Conservation (phyloP, 1,140 invertebrate genomes). For the Drosophila melanica region DNA sequence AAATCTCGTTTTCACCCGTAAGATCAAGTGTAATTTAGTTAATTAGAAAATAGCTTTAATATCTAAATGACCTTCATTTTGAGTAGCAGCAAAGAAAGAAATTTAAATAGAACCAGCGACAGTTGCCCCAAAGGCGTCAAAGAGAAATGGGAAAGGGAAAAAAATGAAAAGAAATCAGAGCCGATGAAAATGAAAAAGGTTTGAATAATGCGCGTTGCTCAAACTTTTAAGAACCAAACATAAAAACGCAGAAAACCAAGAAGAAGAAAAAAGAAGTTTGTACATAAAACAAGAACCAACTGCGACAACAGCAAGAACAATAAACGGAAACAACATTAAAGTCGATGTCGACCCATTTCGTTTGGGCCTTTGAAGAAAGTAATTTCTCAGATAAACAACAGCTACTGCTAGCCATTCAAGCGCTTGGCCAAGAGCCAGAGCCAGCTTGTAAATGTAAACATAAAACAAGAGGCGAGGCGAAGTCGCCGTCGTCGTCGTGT, state of each 20-base stretch:
- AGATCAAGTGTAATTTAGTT: neutral
- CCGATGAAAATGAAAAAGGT: slow-evolving; percentile 77
- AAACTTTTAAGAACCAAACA: slow-evolving; percentile 67
- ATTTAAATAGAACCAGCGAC: slow-evolving; percentile 25
- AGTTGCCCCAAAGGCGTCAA: slow-evolving; percentile 40
- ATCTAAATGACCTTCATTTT: slow-evolving; percentile 2
- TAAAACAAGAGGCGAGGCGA: slow-evolving; percentile 22
- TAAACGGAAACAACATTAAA: slow-evolving; percentile 44
- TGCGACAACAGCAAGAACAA: slow-evolving; percentile 35
- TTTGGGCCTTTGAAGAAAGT: slow-evolving; percentile 67
- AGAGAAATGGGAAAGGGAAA: slow-evolving; percentile 45
- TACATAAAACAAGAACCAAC: slow-evolving; percentile 24
- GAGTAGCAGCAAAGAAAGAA: slow-evolving; percentile 1
- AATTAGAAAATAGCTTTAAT: neutral
- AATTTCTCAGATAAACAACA: slow-evolving; percentile 59
- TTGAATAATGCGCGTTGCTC: slow-evolving; percentile 41
- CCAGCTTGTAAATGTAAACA: slow-evolving; percentile 30
- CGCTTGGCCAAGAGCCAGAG: slow-evolving; percentile 20
- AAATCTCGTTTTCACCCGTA: neutral
- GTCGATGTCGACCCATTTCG: slow-evolving; percentile 73
- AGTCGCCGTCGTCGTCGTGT: slow-evolving; percentile 26
- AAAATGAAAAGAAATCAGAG: slow-evolving; percentile 72
- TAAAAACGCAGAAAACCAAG: slow-evolving; percentile 14
- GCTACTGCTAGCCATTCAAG: slow-evolving; percentile 31
- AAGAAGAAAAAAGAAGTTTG: slow-evolving; percentile 27